These are phyloP conservation scores for Dissostichus mawsoni DNA, from an alignment of 2,113 vertebrate genomes.

Conservation along the genomic window DNA sequence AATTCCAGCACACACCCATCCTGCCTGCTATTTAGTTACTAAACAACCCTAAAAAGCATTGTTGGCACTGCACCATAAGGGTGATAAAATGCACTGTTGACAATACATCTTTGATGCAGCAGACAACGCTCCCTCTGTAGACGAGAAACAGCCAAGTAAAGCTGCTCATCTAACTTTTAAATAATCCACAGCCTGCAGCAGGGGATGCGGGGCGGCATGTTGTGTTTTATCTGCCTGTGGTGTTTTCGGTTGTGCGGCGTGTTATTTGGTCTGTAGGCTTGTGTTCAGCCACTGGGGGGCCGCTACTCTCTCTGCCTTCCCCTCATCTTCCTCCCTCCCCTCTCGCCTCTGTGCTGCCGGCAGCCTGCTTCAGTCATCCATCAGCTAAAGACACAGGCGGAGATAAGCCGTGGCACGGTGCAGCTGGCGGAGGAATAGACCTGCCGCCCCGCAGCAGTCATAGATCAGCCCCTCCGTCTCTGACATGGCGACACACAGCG, in stretches of 20 bases:
- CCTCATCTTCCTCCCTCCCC: neutral
- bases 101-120: constrained; percentile 7
- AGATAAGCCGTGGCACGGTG: constrained; percentile 76
- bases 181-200: constrained; percentile 34
- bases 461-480: constrained; percentile 63
- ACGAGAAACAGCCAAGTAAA: neutral
- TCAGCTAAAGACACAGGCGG: constrained; percentile 73
- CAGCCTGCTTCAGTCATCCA: constrained; percentile 70
- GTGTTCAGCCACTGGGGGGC: constrained; percentile 74
- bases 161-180: constrained; percentile 24
- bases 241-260: constrained; percentile 15
- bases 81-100: constrained; percentile 44
- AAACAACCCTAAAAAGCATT: constrained; percentile 60
- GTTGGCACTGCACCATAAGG: constrained; percentile 38
- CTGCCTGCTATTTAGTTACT: constrained; percentile 67
- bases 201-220: constrained; percentile 3
- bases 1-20: constrained; percentile 79
- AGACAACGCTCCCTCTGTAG: constrained; percentile 21
- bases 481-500: constrained; percentile 60
- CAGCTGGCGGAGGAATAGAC: constrained; percentile 72
- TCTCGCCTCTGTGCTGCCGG: constrained; percentile 31
- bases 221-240: constrained; percentile 26
- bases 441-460: constrained; percentile 67
- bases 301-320: constrained; percentile 18
- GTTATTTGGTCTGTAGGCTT: constrained; percentile 45